These are phyloP conservation scores for Tarsius wallacei DNA, from an alignment of 2,797 vertebrate species.

Conservation along the genomic window DNA sequence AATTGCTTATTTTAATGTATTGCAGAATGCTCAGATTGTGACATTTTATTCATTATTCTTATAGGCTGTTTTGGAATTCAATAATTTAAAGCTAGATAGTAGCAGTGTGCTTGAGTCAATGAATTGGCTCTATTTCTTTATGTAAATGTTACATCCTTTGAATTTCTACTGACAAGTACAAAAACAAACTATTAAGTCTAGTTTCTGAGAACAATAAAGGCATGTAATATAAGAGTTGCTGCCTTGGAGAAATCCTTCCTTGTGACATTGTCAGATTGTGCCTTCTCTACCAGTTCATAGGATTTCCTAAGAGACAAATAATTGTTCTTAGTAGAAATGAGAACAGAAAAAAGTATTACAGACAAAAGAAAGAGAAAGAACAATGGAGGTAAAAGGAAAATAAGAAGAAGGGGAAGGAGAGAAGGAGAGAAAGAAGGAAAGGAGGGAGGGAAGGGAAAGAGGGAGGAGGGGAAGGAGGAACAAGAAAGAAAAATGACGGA, in stretches of 20 bases:
- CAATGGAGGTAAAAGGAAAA: not conserved
- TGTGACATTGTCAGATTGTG: not conserved
- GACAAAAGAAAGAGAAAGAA: not conserved
- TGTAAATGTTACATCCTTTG: not conserved
- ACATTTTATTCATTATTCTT: slow-evolving; percentile 40
- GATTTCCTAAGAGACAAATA: not conserved
- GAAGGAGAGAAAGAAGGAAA: not conserved
- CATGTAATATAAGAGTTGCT: not conserved
- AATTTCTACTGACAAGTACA: not conserved
- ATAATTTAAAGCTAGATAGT: not conserved
- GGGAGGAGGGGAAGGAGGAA: not conserved
- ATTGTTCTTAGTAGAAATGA: not conserved
- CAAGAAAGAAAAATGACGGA: not conserved
- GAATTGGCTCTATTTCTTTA: not conserved
- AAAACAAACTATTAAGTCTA: not conserved
- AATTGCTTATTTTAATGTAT: slow-evolving; percentile 42
- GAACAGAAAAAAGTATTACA: not conserved
- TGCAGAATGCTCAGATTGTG: not conserved
- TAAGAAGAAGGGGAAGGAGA: not conserved
- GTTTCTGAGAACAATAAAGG: not conserved
- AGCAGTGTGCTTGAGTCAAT: not conserved
- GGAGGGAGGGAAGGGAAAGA: not conserved
- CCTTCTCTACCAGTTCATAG: not conserved
- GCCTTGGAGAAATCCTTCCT: not conserved
- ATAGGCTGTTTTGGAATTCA: not conserved